These are phyloP conservation scores for Stomatorhinus ivindoensis DNA, from an alignment of 2,113 vertebrate species.

Conservation along the genomic window DNA sequence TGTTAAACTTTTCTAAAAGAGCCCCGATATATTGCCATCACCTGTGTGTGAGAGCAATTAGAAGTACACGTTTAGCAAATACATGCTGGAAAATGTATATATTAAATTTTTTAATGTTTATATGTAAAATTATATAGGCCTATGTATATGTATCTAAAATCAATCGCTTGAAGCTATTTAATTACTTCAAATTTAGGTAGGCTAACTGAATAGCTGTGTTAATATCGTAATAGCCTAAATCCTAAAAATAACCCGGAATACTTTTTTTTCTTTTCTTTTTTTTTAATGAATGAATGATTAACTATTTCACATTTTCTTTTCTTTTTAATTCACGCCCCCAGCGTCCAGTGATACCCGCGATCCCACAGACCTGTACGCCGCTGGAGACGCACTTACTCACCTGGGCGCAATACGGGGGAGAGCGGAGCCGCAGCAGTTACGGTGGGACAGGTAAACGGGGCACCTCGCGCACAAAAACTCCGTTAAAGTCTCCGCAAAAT, in stretches of 20 bases:
- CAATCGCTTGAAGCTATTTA: background rate
- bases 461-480: conserved; percentile 2
- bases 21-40: background rate
- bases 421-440: conserved; percentile 34
- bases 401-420: conserved; percentile 46
- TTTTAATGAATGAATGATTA: background rate
- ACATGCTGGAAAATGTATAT: background rate
- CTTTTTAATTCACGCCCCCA: background rate
- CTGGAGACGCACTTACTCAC: conserved; percentile 52
- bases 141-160: background rate
- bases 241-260: background rate
- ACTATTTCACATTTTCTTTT: background rate
- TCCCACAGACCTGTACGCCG: conserved; percentile 25
- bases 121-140: background rate
- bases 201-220: background rate
- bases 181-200: background rate
- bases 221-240: background rate
- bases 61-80: background rate
- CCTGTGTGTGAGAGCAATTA: background rate
- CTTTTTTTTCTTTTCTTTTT: background rate
- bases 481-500: background rate
- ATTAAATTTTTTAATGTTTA: background rate
- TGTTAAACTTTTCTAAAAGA: background rate
- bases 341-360: conserved; percentile 20
- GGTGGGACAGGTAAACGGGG: conserved; percentile 50